A percentile compares a stretch with the other conserved stretches of the same genome.
phyloP scores from a whole-genome alignment of 2,888 invertebrate genomes.

The Atethmia centrago region DNA sequence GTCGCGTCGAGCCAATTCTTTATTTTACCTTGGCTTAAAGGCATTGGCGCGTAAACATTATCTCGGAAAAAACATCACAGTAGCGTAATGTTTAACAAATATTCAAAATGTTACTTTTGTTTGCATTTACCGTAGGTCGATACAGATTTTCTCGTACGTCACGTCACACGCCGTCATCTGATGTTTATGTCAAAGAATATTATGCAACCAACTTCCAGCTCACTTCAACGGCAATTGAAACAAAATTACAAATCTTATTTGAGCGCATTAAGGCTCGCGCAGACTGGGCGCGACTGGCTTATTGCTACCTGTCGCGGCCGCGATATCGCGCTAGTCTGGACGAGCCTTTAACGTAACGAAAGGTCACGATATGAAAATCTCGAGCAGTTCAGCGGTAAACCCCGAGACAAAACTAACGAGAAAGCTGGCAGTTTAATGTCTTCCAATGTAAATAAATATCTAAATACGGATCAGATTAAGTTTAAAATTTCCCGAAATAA shows the following conservation, averaged over 20 bases:
- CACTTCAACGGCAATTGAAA: slow-evolving; percentile 26
- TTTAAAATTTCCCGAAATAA: slow-evolving; percentile 65
- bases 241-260: slow-evolving; percentile 24
- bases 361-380: slow-evolving; percentile 38
- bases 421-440: slow-evolving; percentile 60
- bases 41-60: slow-evolving; percentile 45
- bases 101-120: slow-evolving; percentile 22
- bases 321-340: too few relatives aligned
- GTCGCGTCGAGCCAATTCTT: slow-evolving; percentile 56
- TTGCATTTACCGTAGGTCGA: slow-evolving; percentile 23
- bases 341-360: too few relatives aligned
- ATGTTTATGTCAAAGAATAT: slow-evolving; percentile 13
- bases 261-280: neutral
- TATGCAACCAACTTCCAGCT: slow-evolving; percentile 13
- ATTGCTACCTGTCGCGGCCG: too few relatives aligned
- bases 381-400: slow-evolving; percentile 31
- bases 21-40: slow-evolving; percentile 55
- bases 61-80: slow-evolving; percentile 37
- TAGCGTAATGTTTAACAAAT: slow-evolving; percentile 35
- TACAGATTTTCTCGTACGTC: slow-evolving; percentile 41
- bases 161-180: slow-evolving; percentile 8
- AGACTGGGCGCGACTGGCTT: too few relatives aligned
- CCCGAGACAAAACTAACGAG: slow-evolving; percentile 51
- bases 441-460: slow-evolving; percentile 68
- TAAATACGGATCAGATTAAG: slow-evolving; percentile 68